Evolutionary conservation across 2,888 invertebrate genomes (phyloP).

Genomic region (Hydropsyche betteni): DNA sequence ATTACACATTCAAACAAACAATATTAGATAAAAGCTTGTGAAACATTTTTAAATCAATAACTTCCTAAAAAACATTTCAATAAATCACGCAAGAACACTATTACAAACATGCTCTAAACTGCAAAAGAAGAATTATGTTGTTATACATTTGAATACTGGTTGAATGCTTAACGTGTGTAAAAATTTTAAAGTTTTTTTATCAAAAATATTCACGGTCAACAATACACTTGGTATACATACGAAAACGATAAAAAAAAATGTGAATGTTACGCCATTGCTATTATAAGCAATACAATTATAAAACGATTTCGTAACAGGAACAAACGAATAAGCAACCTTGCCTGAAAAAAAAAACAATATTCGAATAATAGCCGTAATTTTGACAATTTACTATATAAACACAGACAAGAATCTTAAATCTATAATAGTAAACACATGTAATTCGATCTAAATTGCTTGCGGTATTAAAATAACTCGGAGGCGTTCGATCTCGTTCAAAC

Average conservation of each 20-base stretch:
- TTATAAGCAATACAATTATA: conserved; percentile 36
- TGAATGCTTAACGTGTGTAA: neutral
- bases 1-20: no score
- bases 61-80: no score
- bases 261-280: conserved; percentile 14
- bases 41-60: no score
- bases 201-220: conserved; percentile 21
- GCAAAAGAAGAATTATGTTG: no score
- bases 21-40: no score
- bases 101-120: no score
- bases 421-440: no score
- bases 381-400: conserved; percentile 2
- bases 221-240: neutral
- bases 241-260: conserved; percentile 9
- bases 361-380: conserved; percentile 18
- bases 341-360: neutral
- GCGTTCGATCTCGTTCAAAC: no score
- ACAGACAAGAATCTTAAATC: no score
- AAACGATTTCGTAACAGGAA: conserved; percentile 35
- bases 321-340: conserved; percentile 27
- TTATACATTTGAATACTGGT: neutral
- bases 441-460: no score
- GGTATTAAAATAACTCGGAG: no score
- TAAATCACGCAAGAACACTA: no score
- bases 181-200: neutral